phyloP scores from a whole-genome alignment of 2,888 invertebrate genomes.

The Neria commutata region DNA sequence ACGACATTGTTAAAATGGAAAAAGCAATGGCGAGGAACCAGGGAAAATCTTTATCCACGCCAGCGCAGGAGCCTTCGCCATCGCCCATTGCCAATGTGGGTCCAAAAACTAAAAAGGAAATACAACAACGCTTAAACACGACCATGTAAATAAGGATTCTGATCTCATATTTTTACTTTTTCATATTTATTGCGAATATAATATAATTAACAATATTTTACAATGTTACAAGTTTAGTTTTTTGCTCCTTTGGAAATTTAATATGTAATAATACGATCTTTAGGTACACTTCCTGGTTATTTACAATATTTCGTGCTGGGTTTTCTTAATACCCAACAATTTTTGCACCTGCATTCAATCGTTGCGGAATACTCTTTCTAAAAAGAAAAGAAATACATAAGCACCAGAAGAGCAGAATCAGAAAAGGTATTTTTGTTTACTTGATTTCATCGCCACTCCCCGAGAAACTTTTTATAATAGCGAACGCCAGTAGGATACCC shows the following conservation, averaged over 20 bases:
- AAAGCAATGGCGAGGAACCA: conserved; percentile 36
- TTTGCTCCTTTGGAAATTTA: conserved; percentile 21
- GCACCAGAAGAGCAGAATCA: not conserved
- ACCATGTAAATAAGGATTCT: too few relatives aligned
- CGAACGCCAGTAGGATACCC: conserved; percentile 31
- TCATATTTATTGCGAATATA: conserved; percentile 2
- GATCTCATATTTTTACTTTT: conserved; percentile 2
- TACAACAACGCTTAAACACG: conserved; percentile 34
- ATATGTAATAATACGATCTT: conserved; percentile 23
- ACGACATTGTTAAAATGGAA: conserved; percentile 56
- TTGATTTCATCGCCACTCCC: conserved; percentile 28
- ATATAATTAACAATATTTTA: conserved; percentile 10
- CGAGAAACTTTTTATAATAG: conserved; percentile 32
- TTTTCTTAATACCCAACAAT: conserved; percentile 28
- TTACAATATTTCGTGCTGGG: not conserved
- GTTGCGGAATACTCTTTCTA: conserved; percentile 24
- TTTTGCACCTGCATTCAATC: conserved; percentile 12
- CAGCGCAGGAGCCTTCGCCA: not conserved
- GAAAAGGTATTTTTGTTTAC: conserved; percentile 27
- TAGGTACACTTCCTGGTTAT: conserved; percentile 25
- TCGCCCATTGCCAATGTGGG: conserved; percentile 37
- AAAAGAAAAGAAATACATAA: not conserved
- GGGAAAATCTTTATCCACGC: too few relatives aligned
- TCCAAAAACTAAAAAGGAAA: conserved; percentile 35
- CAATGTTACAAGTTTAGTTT: conserved; percentile 17